Evolutionary conservation across 1,140 invertebrate genomes (phyloP), one percentile per base, ranked within the genome.

Genomic region (Calosoma granatense): DNA sequence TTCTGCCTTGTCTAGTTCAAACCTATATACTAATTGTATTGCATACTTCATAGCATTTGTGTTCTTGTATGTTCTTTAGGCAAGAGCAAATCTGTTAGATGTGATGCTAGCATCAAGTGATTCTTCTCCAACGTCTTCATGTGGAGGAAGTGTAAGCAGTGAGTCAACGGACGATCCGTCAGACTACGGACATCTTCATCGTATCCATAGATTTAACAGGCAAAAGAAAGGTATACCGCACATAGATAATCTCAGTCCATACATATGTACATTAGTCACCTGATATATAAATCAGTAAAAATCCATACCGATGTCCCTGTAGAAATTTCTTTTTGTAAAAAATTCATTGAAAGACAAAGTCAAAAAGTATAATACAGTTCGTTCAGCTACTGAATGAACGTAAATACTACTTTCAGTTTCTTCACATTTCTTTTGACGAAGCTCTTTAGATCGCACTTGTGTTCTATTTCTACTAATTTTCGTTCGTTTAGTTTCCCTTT

Each of bases 101-200:
- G 83, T 86, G 56, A 86, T 88, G 83, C 70, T 87, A 63, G 83
- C 84, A 19, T 85, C 83, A 14, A 85, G 83, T 55, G 81, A 82
- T 23, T 84, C 79, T 57, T 81, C 78, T n/a, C 78, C 79, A 43
- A 77, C 82, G 20, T 81, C 82, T 17, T 83, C 81, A 6, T 83
- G 80, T 62, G 81, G 77, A 22, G 78, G 80, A 47, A 83, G 81
- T 21, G 79, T 81, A 0, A 75, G 75, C 43, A 79, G 77, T 59
- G 80, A 80, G 60, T 79, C 78, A 2, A 76, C 80, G 57, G 71
- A 85, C 72, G 73, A 84, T 68, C 74, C 78, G 63, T 61, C 78
- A 30, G 74, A 83, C 70, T 86, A 87, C 70, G 82, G 83, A 55
- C 81, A 85, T 56, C 72, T 87, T 15, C 85, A 87, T 64, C 75